Conservation (phyloP, 2,113 vertebrate species). For the Bambusicola thoracicus region DNA sequence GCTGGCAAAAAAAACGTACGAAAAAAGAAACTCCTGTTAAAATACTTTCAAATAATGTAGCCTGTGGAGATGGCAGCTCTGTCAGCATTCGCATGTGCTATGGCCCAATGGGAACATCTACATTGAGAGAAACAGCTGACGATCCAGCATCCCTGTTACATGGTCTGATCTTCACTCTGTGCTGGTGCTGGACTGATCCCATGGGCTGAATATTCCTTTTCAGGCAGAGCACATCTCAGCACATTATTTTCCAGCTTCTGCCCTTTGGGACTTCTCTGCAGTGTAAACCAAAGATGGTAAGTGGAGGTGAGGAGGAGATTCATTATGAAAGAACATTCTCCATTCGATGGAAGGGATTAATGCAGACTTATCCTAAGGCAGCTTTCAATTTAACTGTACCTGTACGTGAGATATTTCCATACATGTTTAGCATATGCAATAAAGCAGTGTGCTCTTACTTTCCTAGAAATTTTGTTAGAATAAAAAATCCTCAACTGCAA, state of each 20-base stretch:
- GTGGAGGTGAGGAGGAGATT: background rate
- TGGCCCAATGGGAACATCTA: background rate
- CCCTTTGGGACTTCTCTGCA: background rate
- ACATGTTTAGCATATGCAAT: fast-evolving
- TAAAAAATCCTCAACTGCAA: background rate
- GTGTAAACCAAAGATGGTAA: fast-evolving
- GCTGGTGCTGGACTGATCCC: background rate
- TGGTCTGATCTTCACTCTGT: fast-evolving
- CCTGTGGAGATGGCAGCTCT: background rate
- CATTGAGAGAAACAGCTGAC: background rate
- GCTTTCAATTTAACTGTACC: background rate
- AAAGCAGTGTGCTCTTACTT: background rate
- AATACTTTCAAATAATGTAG: background rate
- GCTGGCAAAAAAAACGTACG: background rate
- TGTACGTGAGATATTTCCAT: fast-evolving
- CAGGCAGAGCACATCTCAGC: background rate
- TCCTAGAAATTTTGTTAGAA: background rate
- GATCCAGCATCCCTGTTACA: fast-evolving
- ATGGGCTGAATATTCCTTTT: background rate
- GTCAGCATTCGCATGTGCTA: background rate
- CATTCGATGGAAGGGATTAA: background rate
- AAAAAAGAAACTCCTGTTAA: background rate
- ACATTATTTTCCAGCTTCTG: background rate
- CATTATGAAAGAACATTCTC: fast-evolving
- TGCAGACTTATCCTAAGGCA: background rate